Conservation (phyloP, 2,888 invertebrate genomes). For the Altica lythri region DNA sequence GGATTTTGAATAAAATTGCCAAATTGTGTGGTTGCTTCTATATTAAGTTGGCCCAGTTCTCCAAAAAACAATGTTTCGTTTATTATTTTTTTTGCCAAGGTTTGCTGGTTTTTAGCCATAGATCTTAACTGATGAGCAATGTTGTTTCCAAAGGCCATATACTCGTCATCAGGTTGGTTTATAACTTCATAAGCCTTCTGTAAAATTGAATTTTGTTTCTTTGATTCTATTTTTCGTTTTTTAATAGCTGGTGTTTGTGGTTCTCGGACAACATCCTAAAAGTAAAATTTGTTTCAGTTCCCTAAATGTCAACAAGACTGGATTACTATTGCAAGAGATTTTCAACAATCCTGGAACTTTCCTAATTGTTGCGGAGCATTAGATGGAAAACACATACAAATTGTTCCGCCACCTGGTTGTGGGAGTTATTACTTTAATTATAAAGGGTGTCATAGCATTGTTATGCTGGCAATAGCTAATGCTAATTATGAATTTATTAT, state of each 20-base stretch:
- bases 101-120: no score
- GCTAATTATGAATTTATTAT: not conserved
- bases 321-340: no score
- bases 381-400: not conserved
- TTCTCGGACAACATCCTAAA: not conserved
- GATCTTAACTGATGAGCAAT: no score
- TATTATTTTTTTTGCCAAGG: no score
- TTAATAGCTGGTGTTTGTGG: not conserved
- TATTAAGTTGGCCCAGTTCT: no score
- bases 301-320: no score
- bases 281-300: no score
- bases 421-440: not conserved
- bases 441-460: not conserved
- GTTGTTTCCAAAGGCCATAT: no score
- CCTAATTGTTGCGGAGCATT: not conserved
- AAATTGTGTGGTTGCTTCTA: no score
- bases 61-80: no score
- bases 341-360: not conserved
- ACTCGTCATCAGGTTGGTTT: no score
- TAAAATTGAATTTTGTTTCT: not conserved
- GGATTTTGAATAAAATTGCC: no score
- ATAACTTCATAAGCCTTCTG: not conserved
- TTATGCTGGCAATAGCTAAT: not conserved
- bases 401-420: not conserved
- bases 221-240: not conserved